Evolutionary conservation across 2,888 invertebrate genomes (phyloP), one percentile per base, ranked within the genome.

Genomic region (Pyrochroa serraticornis): DNA sequence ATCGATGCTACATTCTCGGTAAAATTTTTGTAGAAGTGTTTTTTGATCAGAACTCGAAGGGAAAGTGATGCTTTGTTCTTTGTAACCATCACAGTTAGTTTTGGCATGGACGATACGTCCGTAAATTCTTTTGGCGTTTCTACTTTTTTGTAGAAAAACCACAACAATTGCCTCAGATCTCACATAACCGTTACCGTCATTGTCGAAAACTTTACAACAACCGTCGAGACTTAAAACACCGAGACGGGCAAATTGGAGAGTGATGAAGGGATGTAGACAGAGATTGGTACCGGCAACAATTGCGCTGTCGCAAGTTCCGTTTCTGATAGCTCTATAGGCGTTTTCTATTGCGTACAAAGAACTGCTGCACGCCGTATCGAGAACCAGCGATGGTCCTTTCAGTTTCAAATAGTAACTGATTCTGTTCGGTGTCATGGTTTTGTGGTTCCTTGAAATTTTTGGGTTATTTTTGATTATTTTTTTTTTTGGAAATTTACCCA

Each of bases 361-460:
- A 45, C 94, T 94, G 7, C 93, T 93, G 76, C 95, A 95, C 0
- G 95, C 95, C 0, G 94, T 93, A 79, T 95, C 95, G 8, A 95
- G 83, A 0, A 91, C 84, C 80, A 88, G 93, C 7, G 93, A 93
- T 0, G 95, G 95, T 0, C 95, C 93, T 65, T 88, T 89, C 8
- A 92, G 83, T 9, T 93, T 94, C 59, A 95, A 84, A 80, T 89
- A 88, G 77, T 90, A 95, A 0, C 93, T 93, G 64, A 95, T 86
- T 48, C 95, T 85, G 79, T 95, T 94, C 13, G 94, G 90, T 76
- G 95, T 85, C 93, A 95, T 94, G 8, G 93, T 58, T 92, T 85
- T 69, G 90, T 90, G 77, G 93, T 93, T 32, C 95, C 83, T 76
- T 9, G 36, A 58, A 22, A 42, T 10, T 44, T 45, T 50, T 14